Percentiles rank a stretch among this genome's conserved stretches.
phyloP scores from a whole-genome alignment of 2,888 invertebrate genomes.

The Ormyrus nitidulus region DNA sequence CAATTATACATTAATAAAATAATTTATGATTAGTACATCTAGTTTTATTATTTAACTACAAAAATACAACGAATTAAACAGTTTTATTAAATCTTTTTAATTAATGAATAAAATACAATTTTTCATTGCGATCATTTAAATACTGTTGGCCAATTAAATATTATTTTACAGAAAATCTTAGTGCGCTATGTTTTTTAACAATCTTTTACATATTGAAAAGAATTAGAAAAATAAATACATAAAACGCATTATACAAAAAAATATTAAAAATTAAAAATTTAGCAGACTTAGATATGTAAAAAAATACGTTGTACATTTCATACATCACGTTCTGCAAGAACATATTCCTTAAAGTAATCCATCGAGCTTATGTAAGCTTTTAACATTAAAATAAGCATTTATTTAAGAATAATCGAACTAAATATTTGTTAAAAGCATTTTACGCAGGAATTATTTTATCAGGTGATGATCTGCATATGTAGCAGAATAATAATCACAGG shows the following conservation, averaged over 20 bases:
- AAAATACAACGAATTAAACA: too few relatives aligned
- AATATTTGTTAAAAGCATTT: constrained; percentile 37
- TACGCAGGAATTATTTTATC: constrained; percentile 35
- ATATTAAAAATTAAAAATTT: background rate
- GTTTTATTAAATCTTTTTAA: background rate
- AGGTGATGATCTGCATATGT: constrained; percentile 20
- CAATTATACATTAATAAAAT: constrained; percentile 48
- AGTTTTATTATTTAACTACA: constrained; percentile 20
- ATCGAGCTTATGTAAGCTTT: background rate
- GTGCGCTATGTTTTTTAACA: background rate
- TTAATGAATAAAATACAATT: background rate
- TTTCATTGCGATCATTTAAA: constrained; percentile 8
- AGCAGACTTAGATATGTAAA: background rate
- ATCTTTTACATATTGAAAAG: background rate
- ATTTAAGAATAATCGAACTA: constrained; percentile 6
- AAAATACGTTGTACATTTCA: constrained; percentile 12
- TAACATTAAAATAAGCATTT: background rate
- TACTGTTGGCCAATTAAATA: constrained; percentile 25
- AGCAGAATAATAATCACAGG: constrained; percentile 50
- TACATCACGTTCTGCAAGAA: background rate
- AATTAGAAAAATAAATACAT: background rate
- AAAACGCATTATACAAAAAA: background rate
- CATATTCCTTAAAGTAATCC: background rate
- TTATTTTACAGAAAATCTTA: constrained; percentile 14
- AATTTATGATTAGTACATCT: constrained; percentile 43